Evolutionary conservation across 1,140 invertebrate species (phyloP), one percentile per base, ranked within the genome.

Genomic region (Hesperophylax magnus): DNA sequence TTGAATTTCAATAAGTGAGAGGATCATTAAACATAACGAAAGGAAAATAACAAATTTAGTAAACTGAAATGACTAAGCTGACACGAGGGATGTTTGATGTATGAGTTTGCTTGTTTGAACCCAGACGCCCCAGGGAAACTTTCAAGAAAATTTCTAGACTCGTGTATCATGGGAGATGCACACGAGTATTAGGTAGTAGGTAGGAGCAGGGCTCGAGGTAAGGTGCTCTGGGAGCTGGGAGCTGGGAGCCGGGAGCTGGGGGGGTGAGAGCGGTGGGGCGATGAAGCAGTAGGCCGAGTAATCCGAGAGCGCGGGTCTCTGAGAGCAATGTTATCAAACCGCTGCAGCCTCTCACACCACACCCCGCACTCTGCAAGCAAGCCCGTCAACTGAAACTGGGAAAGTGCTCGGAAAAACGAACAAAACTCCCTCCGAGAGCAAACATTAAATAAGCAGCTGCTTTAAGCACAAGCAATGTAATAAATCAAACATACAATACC

Each of bases 251-350:
- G 11, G 3, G 34, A 39, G 34, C 3, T 6, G 34, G 34, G 3
- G 7, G 9, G 34, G 34, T 7, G 31, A 7, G 8, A 9, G 34
- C 34, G 39, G 39, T 14, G 39, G 8, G 39, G 39, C 39, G 39
- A 11, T 47, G 39, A 53, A 6, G 47, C 20, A 54, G 47, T 72
- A 72, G 39, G 47, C 69, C 69, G 17, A 39, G 69, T 72, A 72
- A 72, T 72, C 69, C 69, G 20, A 53, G 69, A 24, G 27, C 69
- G 5, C 47, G 15, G 24, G 27, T n/a, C 39, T 47, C 39, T 47
- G 39, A 14, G 24, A 27, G 63, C 34, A 53, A 53, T 53, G 47
- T 72, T 72, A 72, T 72, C 69, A 53, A 52, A 54, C 69, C 69
- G 69, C 9, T 53, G 69, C 69, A 72, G 52, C 69, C 69, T 17